Evolutionary conservation across 2,888 invertebrate species (phyloP), one percentile per base, ranked within the genome.

Genomic region (Cantharis rufa): DNA sequence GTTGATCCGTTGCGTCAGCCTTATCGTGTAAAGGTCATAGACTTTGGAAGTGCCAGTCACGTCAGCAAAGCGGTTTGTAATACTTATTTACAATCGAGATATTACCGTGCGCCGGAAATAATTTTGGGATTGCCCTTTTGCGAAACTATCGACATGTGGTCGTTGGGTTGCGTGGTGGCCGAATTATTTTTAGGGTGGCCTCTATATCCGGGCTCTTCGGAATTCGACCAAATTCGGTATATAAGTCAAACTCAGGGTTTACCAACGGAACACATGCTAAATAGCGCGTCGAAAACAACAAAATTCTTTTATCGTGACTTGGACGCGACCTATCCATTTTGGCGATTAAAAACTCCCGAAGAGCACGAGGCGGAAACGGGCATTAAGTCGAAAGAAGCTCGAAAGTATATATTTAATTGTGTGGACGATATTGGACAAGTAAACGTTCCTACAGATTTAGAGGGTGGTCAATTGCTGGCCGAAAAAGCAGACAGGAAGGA

Each of bases 61-160:
- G 98, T 99, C 83, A 98, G 98, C 89, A 99, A 99, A 90, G 99
- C 99, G 13, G 98, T 99, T 70, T 99, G 99, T 90, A 99, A 99
- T 87, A 99, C 99, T 10, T 99, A 99, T 89, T 91, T 99, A 85
- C 99, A 99, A 90, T 99, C 98, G 84, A 93, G 99, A 87, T 99
- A 99, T 88, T 99, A 99, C 89, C 94, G 98, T 82, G 98, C 98
- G 48, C 98, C 98, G 2, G 98, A 98, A 90, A 98, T 98, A 86
- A 98, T 98, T 86, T 91, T 98, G 85, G 99, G 99, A 18, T 90
- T 99, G 84, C 99, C 98, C 79, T 99, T 99, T 90, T 98, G 98
- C 90, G 99, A 99, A 89, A 98, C 99, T 13, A 99, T 99, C 85
- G 99, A 99, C 89, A 99, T 99, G 99, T 99, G 99, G 99, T 99